Conservation (phyloP, 2,888 invertebrate genomes). For the Adelognathus sp. region DNA sequence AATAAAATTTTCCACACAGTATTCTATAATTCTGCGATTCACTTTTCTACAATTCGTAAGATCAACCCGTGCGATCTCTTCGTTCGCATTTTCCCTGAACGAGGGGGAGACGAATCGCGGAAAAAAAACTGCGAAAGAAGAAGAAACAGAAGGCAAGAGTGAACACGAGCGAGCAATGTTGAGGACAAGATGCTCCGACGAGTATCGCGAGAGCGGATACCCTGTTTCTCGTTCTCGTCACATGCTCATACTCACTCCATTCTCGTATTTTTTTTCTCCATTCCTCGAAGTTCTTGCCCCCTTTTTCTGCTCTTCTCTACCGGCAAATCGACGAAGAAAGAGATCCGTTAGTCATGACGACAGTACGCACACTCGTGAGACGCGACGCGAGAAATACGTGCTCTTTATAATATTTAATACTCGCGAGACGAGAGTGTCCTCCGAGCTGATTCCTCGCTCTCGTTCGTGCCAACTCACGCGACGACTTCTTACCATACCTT, state of each 20-base stretch:
- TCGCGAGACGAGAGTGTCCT: slow-evolving; percentile 27
- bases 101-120: not conserved
- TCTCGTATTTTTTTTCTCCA: not conserved
- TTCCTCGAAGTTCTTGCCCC: not conserved
- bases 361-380: not conserved
- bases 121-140: not conserved
- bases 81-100: too few species aligned
- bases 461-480: not conserved
- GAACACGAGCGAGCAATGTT: not conserved
- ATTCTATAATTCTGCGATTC: too few species aligned
- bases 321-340: not conserved
- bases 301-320: not conserved
- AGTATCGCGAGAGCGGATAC: not conserved
- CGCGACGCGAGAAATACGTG: not conserved
- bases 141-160: not conserved
- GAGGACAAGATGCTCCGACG: not conserved
- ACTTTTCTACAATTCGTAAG: too few species aligned
- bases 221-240: slow-evolving; percentile 14
- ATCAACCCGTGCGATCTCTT: too few species aligned
- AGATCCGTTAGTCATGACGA: slow-evolving; percentile 29
- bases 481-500: slow-evolving; percentile 10
- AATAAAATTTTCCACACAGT: too few species aligned
- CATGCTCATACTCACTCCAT: not conserved
- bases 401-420: slow-evolving; percentile 28
- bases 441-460: not conserved